Base-by-base conservation (phyloP, 2,797 vertebrate species). In the Mormyrus proboscirostris region DNA sequence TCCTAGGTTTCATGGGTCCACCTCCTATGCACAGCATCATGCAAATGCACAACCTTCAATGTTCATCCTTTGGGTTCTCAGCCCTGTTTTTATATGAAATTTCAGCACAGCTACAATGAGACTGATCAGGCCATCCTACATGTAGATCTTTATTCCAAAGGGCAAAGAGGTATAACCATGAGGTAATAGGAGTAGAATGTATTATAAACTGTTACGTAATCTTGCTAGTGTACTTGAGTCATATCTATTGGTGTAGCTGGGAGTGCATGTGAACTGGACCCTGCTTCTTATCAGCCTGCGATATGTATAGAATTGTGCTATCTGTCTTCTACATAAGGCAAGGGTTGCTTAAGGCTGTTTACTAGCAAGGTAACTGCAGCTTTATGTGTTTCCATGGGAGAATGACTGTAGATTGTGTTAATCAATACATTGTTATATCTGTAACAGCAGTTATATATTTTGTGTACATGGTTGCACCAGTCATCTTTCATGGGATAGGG, bases 1-100 rank as follows among this genome's bases (percentile, higher is more conserved):
- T 93, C 84, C 97, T 88, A 29, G 91, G 92, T 88, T 95, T 94
- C 92, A 94, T 94, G 90, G 94, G 90, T 50, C 95, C 93, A 41
- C 86, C 94, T 94, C 94, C 96, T 97, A 92, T 92, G 93, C 3
- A 89, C 91, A 94, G 92, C 93, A 51, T 88, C 16, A 55, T 33
- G 2, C 51, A 25, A 12, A 87, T 57, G 8, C 33, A 57, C 33
- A 87, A 44, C 5, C 73, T 9, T 79, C 3, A 44, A n/a, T 47
- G 41, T 44, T 44, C 73, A 8, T 44, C 19, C 33, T 9, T 53
- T 53, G 4, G 14, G 1, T 25, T 51, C 10, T 50, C 22, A 14
- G 83, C 29, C 47, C 22, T 88, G 49, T 90, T 87, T 57, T 14
- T 47, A 57, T 25, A 57, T 57, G 73, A 47, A 25, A 84, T 19